Base-by-base conservation (phyloP, 2,113 vertebrate species). In the Phylloscopus trochilus region DNA sequence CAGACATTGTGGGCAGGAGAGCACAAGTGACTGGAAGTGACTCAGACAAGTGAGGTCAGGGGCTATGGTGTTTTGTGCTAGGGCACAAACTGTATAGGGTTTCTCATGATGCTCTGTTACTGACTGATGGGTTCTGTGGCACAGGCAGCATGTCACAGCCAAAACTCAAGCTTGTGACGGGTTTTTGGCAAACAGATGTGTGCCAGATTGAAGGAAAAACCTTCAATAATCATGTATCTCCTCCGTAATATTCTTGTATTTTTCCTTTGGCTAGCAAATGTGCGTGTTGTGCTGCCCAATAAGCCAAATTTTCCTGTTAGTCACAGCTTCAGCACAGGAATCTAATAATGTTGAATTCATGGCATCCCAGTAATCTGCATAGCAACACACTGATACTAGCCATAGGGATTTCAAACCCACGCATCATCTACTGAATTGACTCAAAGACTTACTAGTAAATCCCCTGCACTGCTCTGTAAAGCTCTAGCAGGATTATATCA, bases 361-460 rank as follows among this genome's bases (percentile, higher is more conserved):
- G 64, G 88, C 85, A 81, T 90, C 41, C 30, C 76, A 72, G 80
- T 95, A 93, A 96, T 93, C 93, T 93, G 92, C 94, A 68, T 94
- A 92, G 86, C 94, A 96, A 90, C 92, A 93, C 41, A 64, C 10
- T 60, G 88, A 33, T 82, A 81, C 56, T 44, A 78, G 72, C 56
- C 72, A 51, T 22, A 53, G 85, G 82, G 93, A 92, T 95, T 94
- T 92, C 76, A 90, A 81, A 89, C 83, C 86, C 85, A 90, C 16
- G 0, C 72, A 68, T 89, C 85, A 89, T 95, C 93, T 64, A 56
- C 83, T 84, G 86, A 95, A 96, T 94, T 93, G 80, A 96, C 86
- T 87, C 73, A 78, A 90, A 93, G 95, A 89, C 60, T 94, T 93
- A 90, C 60, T 51, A 81, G 56, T 90, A 96, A 96, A 97, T 97